Evolutionary conservation across 2,888 invertebrate genomes (phyloP).

Genomic region (Oscheius myriophilus): DNA sequence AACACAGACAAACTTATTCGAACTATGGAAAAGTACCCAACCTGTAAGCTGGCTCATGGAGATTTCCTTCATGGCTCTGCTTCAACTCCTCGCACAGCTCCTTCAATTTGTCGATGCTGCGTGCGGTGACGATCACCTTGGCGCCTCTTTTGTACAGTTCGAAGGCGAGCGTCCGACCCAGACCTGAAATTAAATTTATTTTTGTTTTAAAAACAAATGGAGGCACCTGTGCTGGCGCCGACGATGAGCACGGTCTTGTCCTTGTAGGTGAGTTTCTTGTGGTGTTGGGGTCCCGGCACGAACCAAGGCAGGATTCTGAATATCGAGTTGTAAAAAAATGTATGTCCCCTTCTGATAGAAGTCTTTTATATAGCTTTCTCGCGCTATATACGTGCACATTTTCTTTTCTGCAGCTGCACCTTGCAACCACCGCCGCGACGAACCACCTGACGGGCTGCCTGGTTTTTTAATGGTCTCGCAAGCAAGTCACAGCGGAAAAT

Average conservation of each 20-base stretch:
- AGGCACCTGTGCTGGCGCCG: conserved; percentile 59
- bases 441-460: too few relatives aligned
- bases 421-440: too few relatives aligned
- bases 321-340: neutral
- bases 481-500: too few relatives aligned
- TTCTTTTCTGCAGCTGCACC: too few relatives aligned
- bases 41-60: conserved; percentile 61
- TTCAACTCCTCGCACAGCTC: conserved; percentile 62
- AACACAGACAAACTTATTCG: conserved; percentile 2
- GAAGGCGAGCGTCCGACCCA: conserved; percentile 60
- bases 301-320: conserved; percentile 39
- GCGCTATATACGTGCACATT: too few relatives aligned
- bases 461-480: too few relatives aligned
- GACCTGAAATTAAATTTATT: conserved; percentile 27
- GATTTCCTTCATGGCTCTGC: conserved; percentile 37
- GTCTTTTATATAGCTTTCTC: too few relatives aligned
- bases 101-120: conserved; percentile 64
- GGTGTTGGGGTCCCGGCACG: conserved; percentile 63
- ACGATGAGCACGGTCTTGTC: conserved; percentile 66
- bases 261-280: conserved; percentile 50
- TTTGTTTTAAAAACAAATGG: too few relatives aligned
- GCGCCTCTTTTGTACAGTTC: conserved; percentile 62
- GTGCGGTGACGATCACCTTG: conserved; percentile 63
- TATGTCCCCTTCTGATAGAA: too few relatives aligned
- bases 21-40: conserved; percentile 27